A percentile compares a stretch with the other conserved stretches of the same genome.
These are phyloP conservation scores for Botia kubotai DNA, from an alignment of 2,797 vertebrate species.

Conservation along the genomic window DNA sequence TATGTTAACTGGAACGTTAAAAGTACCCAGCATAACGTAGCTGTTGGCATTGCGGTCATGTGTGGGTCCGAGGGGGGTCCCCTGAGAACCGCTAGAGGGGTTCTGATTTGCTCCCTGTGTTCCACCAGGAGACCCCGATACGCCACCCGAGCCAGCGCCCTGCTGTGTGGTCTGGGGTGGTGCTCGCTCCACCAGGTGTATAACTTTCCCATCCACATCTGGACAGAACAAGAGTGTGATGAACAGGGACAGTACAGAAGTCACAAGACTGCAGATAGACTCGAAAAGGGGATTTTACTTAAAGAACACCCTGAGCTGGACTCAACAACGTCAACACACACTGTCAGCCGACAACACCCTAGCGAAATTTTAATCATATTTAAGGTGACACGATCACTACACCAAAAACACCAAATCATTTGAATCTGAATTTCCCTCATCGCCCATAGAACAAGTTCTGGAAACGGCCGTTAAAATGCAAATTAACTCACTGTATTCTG, in stretches of 20 bases:
- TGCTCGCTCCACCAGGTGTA: constrained; percentile 91
- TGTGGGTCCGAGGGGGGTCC: constrained; percentile 77
- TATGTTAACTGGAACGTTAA: constrained; percentile 91
- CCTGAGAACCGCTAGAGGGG: constrained; percentile 71
- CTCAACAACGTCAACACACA: no score
- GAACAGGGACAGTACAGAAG: not conserved
- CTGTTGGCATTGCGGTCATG: constrained; percentile 93
- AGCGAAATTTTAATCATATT: not conserved
- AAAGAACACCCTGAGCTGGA: not conserved
- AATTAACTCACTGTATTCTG: constrained; percentile 88
- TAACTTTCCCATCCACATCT: constrained; percentile 94
- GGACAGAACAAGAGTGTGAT: not conserved
- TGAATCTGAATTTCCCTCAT: not conserved
- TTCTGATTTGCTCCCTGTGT: constrained; percentile 73
- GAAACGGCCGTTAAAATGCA: not conserved
- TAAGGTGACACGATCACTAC: not conserved
- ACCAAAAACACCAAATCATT: not conserved
- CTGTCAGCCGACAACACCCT: not conserved
- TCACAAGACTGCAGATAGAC: not conserved
- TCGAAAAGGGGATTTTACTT: not conserved
- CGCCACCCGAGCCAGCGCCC: constrained; percentile 79
- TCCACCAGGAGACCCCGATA: constrained; percentile 65
- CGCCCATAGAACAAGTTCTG: not conserved
- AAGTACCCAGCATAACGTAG: constrained; percentile 95
- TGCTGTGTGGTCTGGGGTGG: constrained; percentile 88